These are phyloP conservation scores for Aspidiotus destructor DNA, from an alignment of 2,888 invertebrate species.

Conservation along the genomic window DNA sequence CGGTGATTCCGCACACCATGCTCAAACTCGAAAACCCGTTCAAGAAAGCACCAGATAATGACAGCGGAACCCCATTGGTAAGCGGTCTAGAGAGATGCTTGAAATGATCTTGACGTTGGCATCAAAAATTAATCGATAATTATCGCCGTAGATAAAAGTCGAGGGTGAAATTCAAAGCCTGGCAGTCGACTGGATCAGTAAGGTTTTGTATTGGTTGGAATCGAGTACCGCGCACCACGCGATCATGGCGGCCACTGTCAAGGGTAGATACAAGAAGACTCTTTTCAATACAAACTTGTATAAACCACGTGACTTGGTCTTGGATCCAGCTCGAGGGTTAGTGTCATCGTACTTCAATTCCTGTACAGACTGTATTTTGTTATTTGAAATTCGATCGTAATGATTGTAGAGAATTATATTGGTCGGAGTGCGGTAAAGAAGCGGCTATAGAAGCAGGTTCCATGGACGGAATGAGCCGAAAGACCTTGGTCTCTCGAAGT, in stretches of 20 bases:
- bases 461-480: conserved; percentile 55
- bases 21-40: not conserved
- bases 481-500: conserved; percentile 49
- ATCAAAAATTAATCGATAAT: not conserved
- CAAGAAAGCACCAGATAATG: conserved; percentile 4
- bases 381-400: conserved; percentile 13
- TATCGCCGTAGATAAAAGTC: conserved; percentile 35
- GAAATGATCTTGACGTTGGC: not conserved
- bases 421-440: conserved; percentile 61
- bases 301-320: conserved; percentile 60
- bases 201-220: conserved; percentile 61
- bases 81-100: not conserved
- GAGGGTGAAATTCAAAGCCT: conserved; percentile 61
- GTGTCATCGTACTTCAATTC: not conserved
- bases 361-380: not conserved
- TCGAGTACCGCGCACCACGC: conserved; percentile 39
- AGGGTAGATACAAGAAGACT: conserved; percentile 50
- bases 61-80: conserved; percentile 11
- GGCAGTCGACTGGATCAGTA: conserved; percentile 60
- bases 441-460: conserved; percentile 55
- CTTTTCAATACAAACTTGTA: conserved; percentile 47
- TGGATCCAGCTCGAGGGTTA: conserved; percentile 55
- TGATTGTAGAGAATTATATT: conserved; percentile 53
- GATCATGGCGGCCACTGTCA: conserved; percentile 48
- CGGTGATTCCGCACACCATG: not conserved